These are phyloP conservation scores for Pteropus rufus DNA, from an alignment of 2,797 vertebrate genomes.

Conservation along the genomic window DNA sequence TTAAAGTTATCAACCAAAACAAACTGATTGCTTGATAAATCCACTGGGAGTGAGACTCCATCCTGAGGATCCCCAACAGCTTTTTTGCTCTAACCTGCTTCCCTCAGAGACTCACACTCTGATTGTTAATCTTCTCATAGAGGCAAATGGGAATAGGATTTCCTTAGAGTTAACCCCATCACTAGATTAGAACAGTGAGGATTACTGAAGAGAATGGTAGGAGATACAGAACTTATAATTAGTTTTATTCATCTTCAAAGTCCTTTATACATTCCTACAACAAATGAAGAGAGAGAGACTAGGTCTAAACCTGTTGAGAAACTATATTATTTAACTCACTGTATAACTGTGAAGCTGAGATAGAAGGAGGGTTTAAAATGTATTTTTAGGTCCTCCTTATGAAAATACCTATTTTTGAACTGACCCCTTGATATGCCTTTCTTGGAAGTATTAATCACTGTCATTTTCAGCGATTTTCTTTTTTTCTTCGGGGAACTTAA, in stretches of 20 bases:
- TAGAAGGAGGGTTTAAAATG: background rate
- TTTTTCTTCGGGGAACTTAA: background rate
- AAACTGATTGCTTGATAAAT: background rate
- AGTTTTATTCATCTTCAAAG: background rate
- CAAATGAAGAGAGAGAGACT: background rate
- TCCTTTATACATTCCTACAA: background rate
- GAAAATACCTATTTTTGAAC: background rate
- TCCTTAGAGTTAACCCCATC: background rate
- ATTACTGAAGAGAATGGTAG: background rate
- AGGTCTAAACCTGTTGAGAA: background rate
- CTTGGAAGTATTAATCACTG: background rate
- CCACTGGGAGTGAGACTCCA: background rate
- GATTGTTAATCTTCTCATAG: background rate
- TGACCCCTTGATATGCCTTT: background rate
- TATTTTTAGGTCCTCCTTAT: background rate
- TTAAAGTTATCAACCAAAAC: conserved; percentile 2
- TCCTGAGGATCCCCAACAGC: background rate
- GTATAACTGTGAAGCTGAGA: background rate
- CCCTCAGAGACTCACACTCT: background rate
- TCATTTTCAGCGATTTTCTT: background rate
- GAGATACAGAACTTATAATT: background rate
- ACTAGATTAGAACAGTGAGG: background rate
- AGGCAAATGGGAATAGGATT: background rate
- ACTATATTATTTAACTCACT: background rate
- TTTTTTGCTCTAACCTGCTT: background rate